These are phyloP conservation scores for Odontocolon sp. DNA, from an alignment of 2,888 invertebrate species.

Conservation along the genomic window DNA sequence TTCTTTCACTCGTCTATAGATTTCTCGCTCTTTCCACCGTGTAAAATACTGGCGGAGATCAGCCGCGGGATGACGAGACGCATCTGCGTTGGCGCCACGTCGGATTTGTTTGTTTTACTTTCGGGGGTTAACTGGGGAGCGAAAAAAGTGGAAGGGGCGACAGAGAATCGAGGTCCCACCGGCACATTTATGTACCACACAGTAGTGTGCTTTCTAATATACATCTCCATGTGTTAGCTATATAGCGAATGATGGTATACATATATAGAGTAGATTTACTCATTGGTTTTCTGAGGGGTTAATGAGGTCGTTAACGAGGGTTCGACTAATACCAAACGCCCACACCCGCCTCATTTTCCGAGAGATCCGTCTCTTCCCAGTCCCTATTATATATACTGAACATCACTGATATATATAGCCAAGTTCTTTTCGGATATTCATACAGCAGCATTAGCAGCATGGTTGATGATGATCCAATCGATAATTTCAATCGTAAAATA, in stretches of 20 bases:
- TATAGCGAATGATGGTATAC: slow-evolving; percentile 10
- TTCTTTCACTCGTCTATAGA: not conserved
- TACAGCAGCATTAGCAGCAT: not conserved
- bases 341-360: slow-evolving; percentile 14
- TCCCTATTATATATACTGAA: not conserved
- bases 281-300: slow-evolving; percentile 64
- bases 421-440: not conserved
- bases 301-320: slow-evolving; percentile 77
- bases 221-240: slow-evolving; percentile 1
- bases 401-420: not conserved
- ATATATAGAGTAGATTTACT: slow-evolving; percentile 19
- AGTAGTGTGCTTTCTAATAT: slow-evolving; percentile 42
- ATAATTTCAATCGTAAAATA: slow-evolving; percentile 19
- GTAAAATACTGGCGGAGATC: slow-evolving; percentile 48
- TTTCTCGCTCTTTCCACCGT: slow-evolving; percentile 8
- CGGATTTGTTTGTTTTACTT: slow-evolving; percentile 79
- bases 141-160: slow-evolving; percentile 38
- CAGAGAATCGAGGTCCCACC: slow-evolving; percentile 35
- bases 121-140: slow-evolving; percentile 56
- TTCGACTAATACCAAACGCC: slow-evolving; percentile 53
- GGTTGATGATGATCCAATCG: slow-evolving; percentile 18
- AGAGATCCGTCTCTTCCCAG: not conserved
- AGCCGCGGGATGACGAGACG: slow-evolving; percentile 75
- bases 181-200: slow-evolving; percentile 27
- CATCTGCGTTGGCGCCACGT: slow-evolving; percentile 80